These are phyloP conservation scores for Acrobasis suavella DNA, from an alignment of 2,888 invertebrate species.

Conservation along the genomic window DNA sequence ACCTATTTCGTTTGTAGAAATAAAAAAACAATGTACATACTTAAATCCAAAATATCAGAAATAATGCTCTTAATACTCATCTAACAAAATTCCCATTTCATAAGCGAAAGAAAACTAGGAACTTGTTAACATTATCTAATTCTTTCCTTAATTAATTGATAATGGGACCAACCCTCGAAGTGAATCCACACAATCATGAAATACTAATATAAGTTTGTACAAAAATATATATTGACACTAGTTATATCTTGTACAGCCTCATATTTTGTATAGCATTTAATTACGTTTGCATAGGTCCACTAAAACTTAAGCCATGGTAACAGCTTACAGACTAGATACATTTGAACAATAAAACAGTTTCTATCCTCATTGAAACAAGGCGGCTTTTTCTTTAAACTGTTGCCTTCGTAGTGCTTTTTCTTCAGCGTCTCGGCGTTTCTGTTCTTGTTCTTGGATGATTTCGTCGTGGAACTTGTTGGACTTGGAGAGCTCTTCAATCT, in stretches of 20 bases:
- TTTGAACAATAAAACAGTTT: constrained; percentile 44
- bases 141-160: background rate
- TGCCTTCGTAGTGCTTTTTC: constrained; percentile 90
- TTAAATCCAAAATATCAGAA: background rate
- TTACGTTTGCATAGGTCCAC: background rate
- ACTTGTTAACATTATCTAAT: constrained; percentile 1
- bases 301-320: constrained; percentile 66
- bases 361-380: constrained; percentile 84
- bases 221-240: background rate
- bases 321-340: constrained; percentile 75
- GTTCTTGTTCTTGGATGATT: constrained; percentile 95
- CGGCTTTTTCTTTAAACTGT: constrained; percentile 94
- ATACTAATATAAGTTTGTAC: background rate
- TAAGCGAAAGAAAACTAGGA: constrained; percentile 13
- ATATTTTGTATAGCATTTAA: background rate
- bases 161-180: background rate
- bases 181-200: constrained; percentile 6
- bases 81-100: constrained; percentile 10
- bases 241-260: background rate
- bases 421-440: constrained; percentile 91
- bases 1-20: background rate
- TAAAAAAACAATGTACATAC: background rate
- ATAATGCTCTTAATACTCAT: background rate
- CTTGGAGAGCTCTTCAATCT: constrained; percentile 93
- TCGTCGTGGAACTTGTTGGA: constrained; percentile 96